Evolutionary conservation across 92 coral and sea anemone species (phyloP).

Genomic region (Blastomussa wellsi): DNA sequence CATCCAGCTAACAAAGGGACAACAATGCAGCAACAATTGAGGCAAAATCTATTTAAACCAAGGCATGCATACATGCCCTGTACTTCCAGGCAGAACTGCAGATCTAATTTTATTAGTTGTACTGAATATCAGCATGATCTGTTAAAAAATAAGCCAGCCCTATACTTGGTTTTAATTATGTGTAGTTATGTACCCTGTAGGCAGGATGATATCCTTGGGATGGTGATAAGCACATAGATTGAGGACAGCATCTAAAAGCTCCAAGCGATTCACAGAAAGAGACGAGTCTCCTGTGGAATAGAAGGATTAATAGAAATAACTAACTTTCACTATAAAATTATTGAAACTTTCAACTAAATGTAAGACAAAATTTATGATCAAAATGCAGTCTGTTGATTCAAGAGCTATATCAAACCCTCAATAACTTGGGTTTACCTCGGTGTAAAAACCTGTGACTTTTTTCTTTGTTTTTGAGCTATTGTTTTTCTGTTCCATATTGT

Average conservation of each 20-base stretch:
- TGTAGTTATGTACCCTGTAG: constrained; percentile 68
- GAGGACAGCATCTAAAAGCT: constrained; percentile 95
- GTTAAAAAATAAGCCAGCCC: neutral
- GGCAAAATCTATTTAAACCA: too few species aligned
- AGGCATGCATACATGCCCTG: too few species aligned
- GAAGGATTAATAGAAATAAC: neutral
- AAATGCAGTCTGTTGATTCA: too few species aligned
- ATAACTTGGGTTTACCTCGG: too few species aligned
- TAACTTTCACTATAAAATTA: neutral
- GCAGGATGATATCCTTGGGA: constrained; percentile 92
- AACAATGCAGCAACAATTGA: neutral
- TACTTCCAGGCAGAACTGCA: neutral
- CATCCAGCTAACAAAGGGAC: neutral
- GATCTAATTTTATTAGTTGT: neutral
- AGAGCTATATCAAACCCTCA: too few species aligned
- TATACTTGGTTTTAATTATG: neutral
- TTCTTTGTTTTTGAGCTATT: too few species aligned
- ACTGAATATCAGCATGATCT: neutral
- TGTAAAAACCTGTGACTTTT: too few species aligned
- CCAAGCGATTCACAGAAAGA: constrained; percentile 83
- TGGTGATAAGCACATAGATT: constrained; percentile 97
- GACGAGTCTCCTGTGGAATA: constrained; percentile 67
- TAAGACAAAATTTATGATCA: neutral
- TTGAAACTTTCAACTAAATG: neutral
- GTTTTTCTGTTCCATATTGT: too few species aligned